A percentile compares a stretch with the other conserved stretches of the same genome.
Conservation (phyloP, 2,888 invertebrate species). For the Reticulitermes lucifugus region DNA sequence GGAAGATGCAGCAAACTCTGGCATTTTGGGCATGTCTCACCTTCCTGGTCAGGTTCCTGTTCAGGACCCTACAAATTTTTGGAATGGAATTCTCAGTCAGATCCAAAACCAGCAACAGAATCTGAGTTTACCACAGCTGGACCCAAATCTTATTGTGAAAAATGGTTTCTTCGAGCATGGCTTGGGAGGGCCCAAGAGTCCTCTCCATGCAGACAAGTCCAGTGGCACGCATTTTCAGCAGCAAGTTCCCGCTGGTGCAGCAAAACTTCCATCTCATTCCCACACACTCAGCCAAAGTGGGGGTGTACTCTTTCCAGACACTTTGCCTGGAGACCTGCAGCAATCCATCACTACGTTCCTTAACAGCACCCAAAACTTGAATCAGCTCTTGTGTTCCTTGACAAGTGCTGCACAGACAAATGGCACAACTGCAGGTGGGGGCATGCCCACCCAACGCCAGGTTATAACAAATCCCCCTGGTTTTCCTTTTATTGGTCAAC, state of each 20-base stretch:
- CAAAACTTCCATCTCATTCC: constrained; percentile 49
- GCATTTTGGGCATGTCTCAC: constrained; percentile 33
- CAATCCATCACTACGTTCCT: constrained; percentile 59
- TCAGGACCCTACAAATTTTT: constrained; percentile 50
- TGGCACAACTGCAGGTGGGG: constrained; percentile 42
- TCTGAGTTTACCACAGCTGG: constrained; percentile 42
- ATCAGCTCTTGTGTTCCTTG: constrained; percentile 59
- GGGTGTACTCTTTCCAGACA: constrained; percentile 44
- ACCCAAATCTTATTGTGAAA: constrained; percentile 46
- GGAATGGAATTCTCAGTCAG: constrained; percentile 53
- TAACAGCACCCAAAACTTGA: constrained; percentile 60
- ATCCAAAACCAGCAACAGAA: constrained; percentile 41
- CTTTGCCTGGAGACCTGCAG: constrained; percentile 58
- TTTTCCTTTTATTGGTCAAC: constrained; percentile 46
- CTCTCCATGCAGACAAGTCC: constrained; percentile 46
- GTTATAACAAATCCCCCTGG: constrained; percentile 55
- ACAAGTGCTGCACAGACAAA: constrained; percentile 54
- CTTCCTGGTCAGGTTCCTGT: constrained; percentile 41
- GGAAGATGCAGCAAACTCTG: constrained; percentile 49
- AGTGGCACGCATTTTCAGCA: constrained; percentile 49
- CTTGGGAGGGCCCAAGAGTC: constrained; percentile 48
- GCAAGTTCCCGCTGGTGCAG: constrained; percentile 45
- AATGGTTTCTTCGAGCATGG: constrained; percentile 49
- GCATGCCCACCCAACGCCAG: constrained; percentile 44
- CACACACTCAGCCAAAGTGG: constrained; percentile 48